A percentile compares a stretch with the other conserved stretches of the same genome.
Conservation (phyloP, 2,888 invertebrate species). For the Caradrina clavipalpis region DNA sequence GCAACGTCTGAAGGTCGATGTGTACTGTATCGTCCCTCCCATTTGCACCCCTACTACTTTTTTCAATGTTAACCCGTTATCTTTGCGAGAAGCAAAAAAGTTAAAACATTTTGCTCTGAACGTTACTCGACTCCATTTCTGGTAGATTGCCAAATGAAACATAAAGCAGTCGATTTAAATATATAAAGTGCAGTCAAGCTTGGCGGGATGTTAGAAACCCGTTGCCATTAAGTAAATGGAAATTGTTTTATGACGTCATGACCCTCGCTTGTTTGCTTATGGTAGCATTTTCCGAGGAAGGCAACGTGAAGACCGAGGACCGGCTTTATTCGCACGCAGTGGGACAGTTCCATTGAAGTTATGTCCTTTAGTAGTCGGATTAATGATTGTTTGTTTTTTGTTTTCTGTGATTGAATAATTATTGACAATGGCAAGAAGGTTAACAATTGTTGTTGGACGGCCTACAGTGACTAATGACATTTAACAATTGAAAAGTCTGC, state of each 20-base stretch:
- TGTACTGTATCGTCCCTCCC: slow-evolving; percentile 54
- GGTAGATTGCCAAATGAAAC: slow-evolving; percentile 60
- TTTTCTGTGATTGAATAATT: slow-evolving; percentile 56
- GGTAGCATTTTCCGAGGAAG: slow-evolving; percentile 42
- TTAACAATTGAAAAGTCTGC: no score
- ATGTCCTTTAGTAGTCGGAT: slow-evolving; percentile 40
- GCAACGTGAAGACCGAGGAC: slow-evolving; percentile 13
- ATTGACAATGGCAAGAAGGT: slow-evolving; percentile 33
- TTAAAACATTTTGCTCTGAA: slow-evolving; percentile 20
- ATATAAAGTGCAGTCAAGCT: slow-evolving; percentile 51
- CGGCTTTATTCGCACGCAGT: slow-evolving; percentile 32
- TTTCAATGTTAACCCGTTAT: slow-evolving; percentile 37
- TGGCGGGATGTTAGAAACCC: slow-evolving; percentile 33
- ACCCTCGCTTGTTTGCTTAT: slow-evolving; percentile 31
- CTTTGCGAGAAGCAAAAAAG: slow-evolving; percentile 30
- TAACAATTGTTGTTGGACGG: slow-evolving; percentile 35
- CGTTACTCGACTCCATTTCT: slow-evolving; percentile 36
- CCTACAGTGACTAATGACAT: slow-evolving; percentile 35
- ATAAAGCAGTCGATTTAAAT: slow-evolving; percentile 53
- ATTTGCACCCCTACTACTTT: slow-evolving; percentile 54
- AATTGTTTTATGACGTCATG: slow-evolving; percentile 42
- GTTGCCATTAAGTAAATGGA: slow-evolving; percentile 46
- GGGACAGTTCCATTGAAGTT: slow-evolving; percentile 38
- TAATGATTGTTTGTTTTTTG: slow-evolving; percentile 36
- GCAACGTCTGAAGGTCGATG: slow-evolving; percentile 66